Conservation (phyloP, 1,140 invertebrate species). For the Acromyrmex heyeri region DNA sequence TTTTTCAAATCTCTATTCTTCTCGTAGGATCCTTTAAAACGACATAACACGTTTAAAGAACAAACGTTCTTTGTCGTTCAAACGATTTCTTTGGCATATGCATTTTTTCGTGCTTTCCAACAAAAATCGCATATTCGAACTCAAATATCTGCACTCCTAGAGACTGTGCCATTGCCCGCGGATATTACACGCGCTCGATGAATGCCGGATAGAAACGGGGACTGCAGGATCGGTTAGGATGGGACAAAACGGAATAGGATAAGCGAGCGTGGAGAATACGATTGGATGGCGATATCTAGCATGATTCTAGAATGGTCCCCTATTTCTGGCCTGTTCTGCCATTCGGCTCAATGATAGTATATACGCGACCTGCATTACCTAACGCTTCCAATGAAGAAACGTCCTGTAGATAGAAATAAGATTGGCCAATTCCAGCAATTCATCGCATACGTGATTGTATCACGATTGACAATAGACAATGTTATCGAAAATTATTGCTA, state of each 20-base stretch:
- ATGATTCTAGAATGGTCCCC: slow-evolving; percentile 74
- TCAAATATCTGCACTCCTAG: slow-evolving; percentile 48
- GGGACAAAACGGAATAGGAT: slow-evolving; percentile 74
- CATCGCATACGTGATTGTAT: slow-evolving; percentile 61
- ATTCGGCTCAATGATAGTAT: slow-evolving; percentile 62
- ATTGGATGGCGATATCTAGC: slow-evolving; percentile 77
- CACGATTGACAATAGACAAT: slow-evolving; percentile 21
- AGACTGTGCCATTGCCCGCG: slow-evolving; percentile 49
- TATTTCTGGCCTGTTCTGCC: slow-evolving; percentile 62
- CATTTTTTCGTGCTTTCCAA: slow-evolving; percentile 47
- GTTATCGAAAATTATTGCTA: slow-evolving; percentile 28
- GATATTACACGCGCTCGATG: slow-evolving; percentile 77
- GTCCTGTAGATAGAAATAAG: slow-evolving; percentile 72
- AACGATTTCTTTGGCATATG: not conserved
- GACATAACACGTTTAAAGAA: not conserved
- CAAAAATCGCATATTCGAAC: slow-evolving; percentile 48
- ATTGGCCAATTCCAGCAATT: slow-evolving; percentile 47
- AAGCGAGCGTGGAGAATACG: slow-evolving; percentile 74
- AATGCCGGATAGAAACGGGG: slow-evolving; percentile 72
- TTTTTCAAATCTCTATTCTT: not conserved
- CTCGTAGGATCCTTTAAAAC: not conserved
- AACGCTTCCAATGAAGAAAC: slow-evolving; percentile 44
- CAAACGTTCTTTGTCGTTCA: not conserved
- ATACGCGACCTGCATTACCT: slow-evolving; percentile 72
- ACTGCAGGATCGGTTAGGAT: slow-evolving; percentile 52